Conservation (phyloP, 2,797 vertebrate species). For the Sebastes iracundus region DNA sequence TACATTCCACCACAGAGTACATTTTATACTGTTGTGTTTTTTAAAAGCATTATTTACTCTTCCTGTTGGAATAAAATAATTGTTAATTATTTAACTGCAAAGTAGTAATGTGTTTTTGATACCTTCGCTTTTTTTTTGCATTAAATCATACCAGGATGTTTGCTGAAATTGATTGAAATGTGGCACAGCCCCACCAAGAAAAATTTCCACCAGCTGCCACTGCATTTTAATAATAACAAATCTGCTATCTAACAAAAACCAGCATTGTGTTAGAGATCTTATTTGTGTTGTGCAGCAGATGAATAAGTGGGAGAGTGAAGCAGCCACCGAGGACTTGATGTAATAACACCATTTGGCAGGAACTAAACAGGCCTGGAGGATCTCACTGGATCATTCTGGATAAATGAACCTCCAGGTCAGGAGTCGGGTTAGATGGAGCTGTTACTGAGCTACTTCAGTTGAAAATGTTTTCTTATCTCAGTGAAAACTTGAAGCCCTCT, state of each 20-base stretch:
- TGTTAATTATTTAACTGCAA: too few species aligned
- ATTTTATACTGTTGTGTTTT: too few species aligned
- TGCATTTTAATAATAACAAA: conserved; percentile 13
- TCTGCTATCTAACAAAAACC: conserved; percentile 28
- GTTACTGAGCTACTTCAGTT: conserved; percentile 52
- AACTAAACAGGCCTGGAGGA: conserved; percentile 39
- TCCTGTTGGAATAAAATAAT: too few species aligned
- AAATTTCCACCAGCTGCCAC: too few species aligned
- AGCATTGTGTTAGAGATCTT: conserved; percentile 17
- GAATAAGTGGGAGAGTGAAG: conserved; percentile 25
- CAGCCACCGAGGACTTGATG: conserved; percentile 18
- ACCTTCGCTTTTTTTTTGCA: too few species aligned
- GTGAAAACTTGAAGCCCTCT: conserved; percentile 16
- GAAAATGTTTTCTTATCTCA: conserved; percentile 61
- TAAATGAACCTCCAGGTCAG: conserved; percentile 41
- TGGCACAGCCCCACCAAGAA: too few species aligned
- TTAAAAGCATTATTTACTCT: too few species aligned
- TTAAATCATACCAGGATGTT: too few species aligned
- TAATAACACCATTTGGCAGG: conserved; percentile 60
- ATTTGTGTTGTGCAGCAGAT: conserved; percentile 39
- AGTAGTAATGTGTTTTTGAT: too few species aligned
- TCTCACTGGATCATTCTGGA: conserved; percentile 46
- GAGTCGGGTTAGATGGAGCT: conserved; percentile 11
- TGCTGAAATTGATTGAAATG: too few species aligned
- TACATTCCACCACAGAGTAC: too few species aligned